A percentile compares a stretch with the other conserved stretches of the same genome.
Evolutionary conservation across 2,888 invertebrate genomes (phyloP).

Genomic region (Rugalucina vietnamica): DNA sequence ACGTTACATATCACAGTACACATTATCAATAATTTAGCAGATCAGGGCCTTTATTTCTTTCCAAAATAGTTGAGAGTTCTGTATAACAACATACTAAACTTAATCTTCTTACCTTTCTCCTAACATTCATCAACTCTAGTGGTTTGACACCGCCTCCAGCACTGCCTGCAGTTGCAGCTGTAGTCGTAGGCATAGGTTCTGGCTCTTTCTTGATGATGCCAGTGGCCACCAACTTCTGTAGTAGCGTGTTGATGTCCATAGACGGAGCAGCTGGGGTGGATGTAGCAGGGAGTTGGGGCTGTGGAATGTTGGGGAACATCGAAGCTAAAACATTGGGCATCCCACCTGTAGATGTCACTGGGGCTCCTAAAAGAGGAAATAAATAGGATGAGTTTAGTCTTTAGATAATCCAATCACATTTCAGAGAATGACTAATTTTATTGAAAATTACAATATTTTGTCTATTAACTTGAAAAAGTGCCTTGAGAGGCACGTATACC

Average conservation of each 20-base stretch:
- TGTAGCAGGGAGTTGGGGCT: conserved; percentile 3
- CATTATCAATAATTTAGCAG: too few relatives aligned
- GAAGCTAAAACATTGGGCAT: conserved; percentile 42
- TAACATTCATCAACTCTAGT: neutral
- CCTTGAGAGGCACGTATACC: too few relatives aligned
- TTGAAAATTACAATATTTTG: too few relatives aligned
- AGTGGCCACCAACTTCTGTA: conserved; percentile 93
- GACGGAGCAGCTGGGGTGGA: conserved; percentile 50
- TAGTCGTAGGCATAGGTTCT: neutral
- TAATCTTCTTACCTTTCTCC: conserved; percentile 8
- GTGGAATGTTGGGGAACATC: conserved; percentile 26
- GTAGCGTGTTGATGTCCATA: conserved; percentile 91
- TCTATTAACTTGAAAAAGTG: too few relatives aligned
- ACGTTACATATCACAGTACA: too few relatives aligned
- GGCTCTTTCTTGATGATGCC: conserved; percentile 87
- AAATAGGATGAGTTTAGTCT: too few relatives aligned
- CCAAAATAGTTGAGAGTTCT: too few relatives aligned
- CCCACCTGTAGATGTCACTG: neutral
- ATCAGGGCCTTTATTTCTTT: too few relatives aligned
- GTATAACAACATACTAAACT: too few relatives aligned
- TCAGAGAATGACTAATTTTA: too few relatives aligned
- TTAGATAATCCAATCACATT: too few relatives aligned
- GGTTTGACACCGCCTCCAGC: neutral
- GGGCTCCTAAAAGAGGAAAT: neutral
- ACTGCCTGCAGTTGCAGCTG: neutral